Base-by-base conservation (phyloP, 1,140 invertebrate genomes). In the Drosophila kepulauana region DNA sequence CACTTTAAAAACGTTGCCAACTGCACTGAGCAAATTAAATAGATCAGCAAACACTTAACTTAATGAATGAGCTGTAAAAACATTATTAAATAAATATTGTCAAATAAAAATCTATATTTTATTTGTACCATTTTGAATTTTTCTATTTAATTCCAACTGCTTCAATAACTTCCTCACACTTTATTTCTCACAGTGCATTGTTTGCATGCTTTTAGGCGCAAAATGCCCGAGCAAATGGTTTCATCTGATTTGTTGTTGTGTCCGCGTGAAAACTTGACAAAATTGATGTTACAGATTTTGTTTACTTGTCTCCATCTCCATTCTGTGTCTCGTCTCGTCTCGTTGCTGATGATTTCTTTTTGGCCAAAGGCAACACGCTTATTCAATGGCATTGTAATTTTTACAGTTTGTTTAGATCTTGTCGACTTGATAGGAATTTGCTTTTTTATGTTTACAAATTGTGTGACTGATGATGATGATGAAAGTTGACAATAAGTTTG, bases 391-490 rank as follows among this genome's bases (percentile, higher is more conserved):
- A 71, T 75, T 65, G 73, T 71, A 71, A 75, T 71, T 70, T 71
- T 71, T 65, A 59, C 73, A 71, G 73, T 76, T 76, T 76, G 73
- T 65, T 76, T 71, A 72, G 73, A 76, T 76, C 73, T 72, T 65
- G 67, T 49, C n/a, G 46, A 54, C 13, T 45, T 64, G 73, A 76
- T 76, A 48, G 73, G 72, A 76, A 62, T 62, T 69, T 51, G 30
- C 20, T 38, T 28, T 75, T 61, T 65, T 41, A 65, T 76, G 73
- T 72, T 65, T 61, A 65, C 73, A 76, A 76, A 76, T 76, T 76
- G 73, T 52, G 68, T 65, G 73, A 76, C 73, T 72, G 73, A 76
- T 76, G 73, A 71, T 71, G 46, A 48, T 65, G 68, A 16, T 64
- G 38, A 70, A 75, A 52, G 61, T 71, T 64, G 16, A 41, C 3